Base-by-base conservation (phyloP, 2,888 invertebrate genomes). In the Acanthosepion esculentum region DNA sequence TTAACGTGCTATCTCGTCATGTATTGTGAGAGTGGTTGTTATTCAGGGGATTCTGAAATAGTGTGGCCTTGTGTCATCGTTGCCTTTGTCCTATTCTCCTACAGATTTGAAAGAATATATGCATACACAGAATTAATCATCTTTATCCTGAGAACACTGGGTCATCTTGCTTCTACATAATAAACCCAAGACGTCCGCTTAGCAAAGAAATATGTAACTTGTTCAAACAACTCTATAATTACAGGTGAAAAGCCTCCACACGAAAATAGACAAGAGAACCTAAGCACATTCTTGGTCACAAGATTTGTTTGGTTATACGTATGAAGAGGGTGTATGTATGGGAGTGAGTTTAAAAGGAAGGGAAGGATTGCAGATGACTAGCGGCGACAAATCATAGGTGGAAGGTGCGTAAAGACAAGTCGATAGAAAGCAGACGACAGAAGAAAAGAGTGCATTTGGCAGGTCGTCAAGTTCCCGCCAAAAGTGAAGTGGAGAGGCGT, bases 391-490 rank as follows among this genome's bases (percentile, higher is more conserved):
- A 78, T n/a, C n/a, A n/a, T n/a, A 78, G n/a, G 78, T 78, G 33
- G 78, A 78, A 78, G 78, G 15, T 33, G 78, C 33, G 78, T 15
- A 78, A 78, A n/a, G n/a, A 78, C 78, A n/a, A 78, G 78, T 15
- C 78, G 78, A n/a, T 15, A 78, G n/a, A 78, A 78, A 78, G n/a
- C n/a, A n/a, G 78, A n/a, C 78, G 78, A n/a, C 78, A n/a, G 78
- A 78, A n/a, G 78, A 78, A 78, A 15, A 78, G 78, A n/a, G 78
- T 78, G 78, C 78, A 33, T n/a, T 33, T 78, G 78, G 78, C 78
- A 78, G n/a, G 78, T 78, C 78, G n/a, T n/a, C 78, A 78, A 33
- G 78, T 78, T 78, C 78, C n/a, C n/a, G 78, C n/a, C 78, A 78
- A 78, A 78, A n/a, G n/a, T n/a, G 18, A 78, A 78, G 18, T n/a